Percentiles rank a stretch among this genome's conserved stretches.
Conservation (phyloP, 2,888 invertebrate genomes). For the Eupithecia pulchellata region DNA sequence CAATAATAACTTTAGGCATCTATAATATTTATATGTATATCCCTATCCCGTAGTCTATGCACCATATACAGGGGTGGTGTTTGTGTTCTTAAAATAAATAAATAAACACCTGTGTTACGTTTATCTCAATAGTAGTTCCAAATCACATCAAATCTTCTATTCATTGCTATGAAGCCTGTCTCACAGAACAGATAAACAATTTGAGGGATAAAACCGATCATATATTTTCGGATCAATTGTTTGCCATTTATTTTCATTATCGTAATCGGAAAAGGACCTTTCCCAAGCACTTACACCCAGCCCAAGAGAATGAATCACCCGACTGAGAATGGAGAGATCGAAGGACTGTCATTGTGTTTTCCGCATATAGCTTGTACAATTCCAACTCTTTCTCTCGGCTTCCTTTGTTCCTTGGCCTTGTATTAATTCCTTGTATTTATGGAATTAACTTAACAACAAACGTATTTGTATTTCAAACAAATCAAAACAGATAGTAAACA, state of each 20-base stretch:
- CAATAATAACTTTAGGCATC: no score
- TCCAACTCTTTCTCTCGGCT: neutral
- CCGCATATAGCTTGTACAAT: slow-evolving; percentile 1
- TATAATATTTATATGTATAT: no score
- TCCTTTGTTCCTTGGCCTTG: slow-evolving; percentile 6
- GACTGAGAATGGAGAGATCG: slow-evolving; percentile 36
- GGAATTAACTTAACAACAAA: neutral
- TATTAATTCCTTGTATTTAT: neutral
- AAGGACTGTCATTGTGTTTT: slow-evolving; percentile 38
- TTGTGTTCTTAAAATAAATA: no score
- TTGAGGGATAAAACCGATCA: slow-evolving; percentile 21
- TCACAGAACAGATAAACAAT: slow-evolving; percentile 13
- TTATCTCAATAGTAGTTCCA: no score
- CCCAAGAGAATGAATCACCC: slow-evolving; percentile 41
- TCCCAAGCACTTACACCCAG: slow-evolving; percentile 38
- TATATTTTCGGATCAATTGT: slow-evolving; percentile 39
- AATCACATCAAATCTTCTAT: neutral
- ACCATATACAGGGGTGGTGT: no score
- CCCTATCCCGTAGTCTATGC: no score
- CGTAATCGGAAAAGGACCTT: slow-evolving; percentile 45
- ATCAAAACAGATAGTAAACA: neutral
- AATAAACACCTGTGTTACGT: no score
- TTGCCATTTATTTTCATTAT: slow-evolving; percentile 42
- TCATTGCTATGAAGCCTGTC: neutral
- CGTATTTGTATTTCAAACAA: neutral